These are phyloP conservation scores for Acanthiza pusilla DNA, from an alignment of 2,797 vertebrate species.

Conservation along the genomic window DNA sequence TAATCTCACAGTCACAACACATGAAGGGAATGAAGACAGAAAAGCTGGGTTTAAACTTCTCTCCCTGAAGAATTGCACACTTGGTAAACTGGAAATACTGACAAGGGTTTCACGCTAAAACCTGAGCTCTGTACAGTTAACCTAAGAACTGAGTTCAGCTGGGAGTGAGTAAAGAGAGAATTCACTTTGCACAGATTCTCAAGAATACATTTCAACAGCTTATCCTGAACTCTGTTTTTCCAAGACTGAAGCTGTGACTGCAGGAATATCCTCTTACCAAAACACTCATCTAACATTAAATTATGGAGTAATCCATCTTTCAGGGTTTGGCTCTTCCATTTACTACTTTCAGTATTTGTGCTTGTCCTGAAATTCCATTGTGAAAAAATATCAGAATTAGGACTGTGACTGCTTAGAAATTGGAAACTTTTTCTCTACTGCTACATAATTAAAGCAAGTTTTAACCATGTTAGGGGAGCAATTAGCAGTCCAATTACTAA, in stretches of 20 bases:
- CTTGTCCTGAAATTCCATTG: background rate
- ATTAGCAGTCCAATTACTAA: background rate
- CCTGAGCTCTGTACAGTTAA: background rate
- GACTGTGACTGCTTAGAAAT: background rate
- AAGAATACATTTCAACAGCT: background rate
- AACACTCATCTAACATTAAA: background rate
- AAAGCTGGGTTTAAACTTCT: background rate
- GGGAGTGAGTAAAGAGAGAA: background rate
- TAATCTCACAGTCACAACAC: rapidly evolving
- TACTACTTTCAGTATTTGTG: background rate
- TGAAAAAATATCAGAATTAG: background rate
- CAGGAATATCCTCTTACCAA: background rate
- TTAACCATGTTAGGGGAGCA: background rate
- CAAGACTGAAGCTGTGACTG: background rate
- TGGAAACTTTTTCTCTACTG: background rate
- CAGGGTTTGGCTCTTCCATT: background rate
- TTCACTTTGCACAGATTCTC: background rate
- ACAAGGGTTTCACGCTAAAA: background rate
- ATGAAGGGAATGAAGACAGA: background rate
- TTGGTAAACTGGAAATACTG: background rate
- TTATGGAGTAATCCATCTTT: background rate
- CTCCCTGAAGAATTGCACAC: rapidly evolving
- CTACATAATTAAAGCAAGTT: background rate
- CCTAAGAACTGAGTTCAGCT: background rate
- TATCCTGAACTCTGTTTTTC: background rate